These are phyloP conservation scores for Scolopax mira DNA, from an alignment of 2,113 vertebrate genomes.

Conservation along the genomic window DNA sequence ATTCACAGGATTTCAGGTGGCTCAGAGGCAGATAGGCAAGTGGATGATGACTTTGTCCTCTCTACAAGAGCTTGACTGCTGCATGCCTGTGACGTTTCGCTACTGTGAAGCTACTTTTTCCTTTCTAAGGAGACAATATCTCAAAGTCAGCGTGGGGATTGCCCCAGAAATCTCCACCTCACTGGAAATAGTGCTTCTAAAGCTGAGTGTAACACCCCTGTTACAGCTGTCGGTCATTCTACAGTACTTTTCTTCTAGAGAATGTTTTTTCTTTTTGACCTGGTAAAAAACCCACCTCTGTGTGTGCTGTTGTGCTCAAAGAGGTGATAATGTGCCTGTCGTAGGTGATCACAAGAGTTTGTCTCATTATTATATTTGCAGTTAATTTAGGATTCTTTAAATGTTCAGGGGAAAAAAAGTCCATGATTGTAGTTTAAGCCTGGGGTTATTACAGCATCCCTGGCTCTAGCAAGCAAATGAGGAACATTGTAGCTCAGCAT, in stretches of 20 bases:
- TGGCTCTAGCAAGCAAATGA: constrained; percentile 36
- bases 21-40: not conserved
- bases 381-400: not conserved
- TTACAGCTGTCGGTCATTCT: not conserved
- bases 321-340: not conserved
- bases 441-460: not conserved
- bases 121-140: not conserved
- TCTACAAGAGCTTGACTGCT: not conserved
- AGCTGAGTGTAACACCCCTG: not conserved
- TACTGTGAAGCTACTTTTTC: not conserved
- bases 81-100: rapidly evolving
- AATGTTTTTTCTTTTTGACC: not conserved
- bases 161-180: not conserved
- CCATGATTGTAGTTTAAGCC: not conserved
- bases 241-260: not conserved
- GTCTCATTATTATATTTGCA: not conserved
- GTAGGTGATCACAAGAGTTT: not conserved
- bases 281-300: not conserved
- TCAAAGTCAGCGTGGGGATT: not conserved
- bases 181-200: not conserved
- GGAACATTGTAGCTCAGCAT: constrained; percentile 55
- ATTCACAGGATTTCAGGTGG: not conserved
- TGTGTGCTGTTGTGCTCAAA: not conserved
- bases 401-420: not conserved
- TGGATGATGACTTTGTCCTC: not conserved